Percentiles rank a stretch among this genome's conserved stretches.
phyloP scores from a whole-genome alignment of 2,888 invertebrate species.

The Mesorhabditis sp. region DNA sequence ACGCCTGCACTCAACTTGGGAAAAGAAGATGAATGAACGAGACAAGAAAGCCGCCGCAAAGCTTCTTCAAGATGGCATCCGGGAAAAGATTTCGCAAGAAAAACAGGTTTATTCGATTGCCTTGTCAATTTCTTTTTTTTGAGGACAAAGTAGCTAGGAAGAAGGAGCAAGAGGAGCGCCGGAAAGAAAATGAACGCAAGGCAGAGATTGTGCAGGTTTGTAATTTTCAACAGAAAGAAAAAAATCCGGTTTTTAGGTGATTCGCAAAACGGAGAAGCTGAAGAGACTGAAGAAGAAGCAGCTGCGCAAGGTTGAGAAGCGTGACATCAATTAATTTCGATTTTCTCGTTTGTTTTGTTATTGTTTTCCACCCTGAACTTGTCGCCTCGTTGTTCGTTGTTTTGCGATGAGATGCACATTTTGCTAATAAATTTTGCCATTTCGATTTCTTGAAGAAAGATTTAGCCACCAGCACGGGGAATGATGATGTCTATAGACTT shows the following conservation, averaged over 20 bases:
- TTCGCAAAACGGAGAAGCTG: conserved; percentile 49
- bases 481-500: too few relatives aligned
- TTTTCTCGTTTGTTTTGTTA: conserved; percentile 8
- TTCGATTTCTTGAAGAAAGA: too few relatives aligned
- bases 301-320: conserved; percentile 46
- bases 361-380: background rate
- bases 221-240: background rate
- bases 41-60: conserved; percentile 37
- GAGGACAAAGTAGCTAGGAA: conserved; percentile 32
- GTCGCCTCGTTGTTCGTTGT: background rate
- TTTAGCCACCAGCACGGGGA: too few relatives aligned
- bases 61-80: conserved; percentile 22
- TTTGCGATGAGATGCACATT: conserved; percentile 2
- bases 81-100: conserved; percentile 18
- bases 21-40: conserved; percentile 44
- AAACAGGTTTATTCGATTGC: conserved; percentile 10
- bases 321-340: conserved; percentile 26
- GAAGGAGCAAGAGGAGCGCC: conserved; percentile 48
- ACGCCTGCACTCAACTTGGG: conserved; percentile 40
- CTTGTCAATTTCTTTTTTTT: background rate
- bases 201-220: conserved; percentile 48
- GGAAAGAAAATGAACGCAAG: conserved; percentile 49
- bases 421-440: too few relatives aligned
- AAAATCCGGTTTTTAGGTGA: conserved; percentile 26
- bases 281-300: conserved; percentile 53